Base-by-base conservation (phyloP, 2,113 vertebrate genomes). In the Otocyon megalotis region DNA sequence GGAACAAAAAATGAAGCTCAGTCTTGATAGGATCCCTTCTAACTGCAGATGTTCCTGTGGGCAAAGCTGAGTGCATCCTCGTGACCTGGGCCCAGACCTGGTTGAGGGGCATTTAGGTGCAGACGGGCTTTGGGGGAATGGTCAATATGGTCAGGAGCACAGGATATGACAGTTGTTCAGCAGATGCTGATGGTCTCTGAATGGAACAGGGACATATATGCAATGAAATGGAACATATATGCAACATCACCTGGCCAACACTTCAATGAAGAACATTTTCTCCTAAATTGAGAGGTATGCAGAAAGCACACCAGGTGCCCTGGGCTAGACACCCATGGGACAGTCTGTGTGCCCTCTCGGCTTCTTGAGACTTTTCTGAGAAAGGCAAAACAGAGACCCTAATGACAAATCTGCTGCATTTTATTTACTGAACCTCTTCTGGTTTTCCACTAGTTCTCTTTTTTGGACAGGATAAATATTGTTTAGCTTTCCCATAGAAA, bases 321-420 rank as follows among this genome's bases (percentile, higher is more conserved):
- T 5, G 65, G 26, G 11, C 15, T 54, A 7, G 60, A 19, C 0
- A 0, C 20, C 7, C 19, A 43, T n/a, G 0, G 76, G 63, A 60
- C 3, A 3, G 12, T 24, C 14, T 14, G 15, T 9, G 22, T 8
- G 20, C 15, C 15, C 26, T 9, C 15, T 54, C 17, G n/a, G 2
- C 37, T 12, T 48, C 54, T 30, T 1, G 17, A 17, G 19, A 48
- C 53, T n/a, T 53, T 30, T 30, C 17, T 1, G 1, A 74, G 24
- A 20, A 28, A 53, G 20, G 69, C 32, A n/a, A 90, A 56, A 72
- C 28, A 9, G 32, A 58, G 37, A 89, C 76, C 13, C 16, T 19
- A 43, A 37, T 10, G 74, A 17, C 13, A 43, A 12, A 3, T n/a
- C 43, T 26, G 20, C 62, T 5, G 0, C 54, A 54, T 15, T 35